Evolutionary conservation across 1,140 invertebrate genomes (phyloP), one percentile per base, ranked within the genome.

Genomic region (Leptonema lineaticorne): DNA sequence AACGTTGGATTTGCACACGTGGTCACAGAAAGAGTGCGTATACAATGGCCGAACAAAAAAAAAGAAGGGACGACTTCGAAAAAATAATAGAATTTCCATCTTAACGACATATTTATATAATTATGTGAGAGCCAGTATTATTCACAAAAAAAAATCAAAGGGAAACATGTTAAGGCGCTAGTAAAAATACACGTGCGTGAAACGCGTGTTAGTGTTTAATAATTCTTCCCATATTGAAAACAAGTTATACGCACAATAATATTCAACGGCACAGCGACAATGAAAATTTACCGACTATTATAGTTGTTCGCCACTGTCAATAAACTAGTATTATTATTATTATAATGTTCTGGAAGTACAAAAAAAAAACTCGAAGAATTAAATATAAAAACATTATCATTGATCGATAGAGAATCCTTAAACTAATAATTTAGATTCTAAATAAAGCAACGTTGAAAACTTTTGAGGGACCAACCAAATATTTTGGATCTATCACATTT

Each of bases 201-300:
- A n/a, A n/a, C n/a, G n/a, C n/a, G n/a, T n/a, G n/a, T n/a, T n/a
- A n/a, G n/a, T n/a, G n/a, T n/a, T n/a, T n/a, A n/a, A n/a, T n/a
- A n/a, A n/a, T n/a, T n/a, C n/a, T 16, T 4, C 14, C 11, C 14
- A 14, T 53, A 53, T 53, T 53, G 50, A 53, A 53, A 53, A 53
- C 50, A 53, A 53, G 50, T 53, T 53, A 53, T 53, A 14, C 9
- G 37, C 27, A 53, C 16, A 45, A 45, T 6, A 48, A 24, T 24
- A 11, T 26, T 18, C 11, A 53, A 22, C 9, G 50, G 24, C 50
- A 20, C 27, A 53, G 24, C 50, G n/a, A 53, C 50, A 53, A 53
- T 53, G 50, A 53, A 53, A 53, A 53, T 26, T 53, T 53, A 53
- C 20, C 50, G 24, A 41, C 37, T 41, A 41, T 41, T 41, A 41